Conservation (phyloP, 2,888 invertebrate species). For the Pristionchus arcanus region DNA sequence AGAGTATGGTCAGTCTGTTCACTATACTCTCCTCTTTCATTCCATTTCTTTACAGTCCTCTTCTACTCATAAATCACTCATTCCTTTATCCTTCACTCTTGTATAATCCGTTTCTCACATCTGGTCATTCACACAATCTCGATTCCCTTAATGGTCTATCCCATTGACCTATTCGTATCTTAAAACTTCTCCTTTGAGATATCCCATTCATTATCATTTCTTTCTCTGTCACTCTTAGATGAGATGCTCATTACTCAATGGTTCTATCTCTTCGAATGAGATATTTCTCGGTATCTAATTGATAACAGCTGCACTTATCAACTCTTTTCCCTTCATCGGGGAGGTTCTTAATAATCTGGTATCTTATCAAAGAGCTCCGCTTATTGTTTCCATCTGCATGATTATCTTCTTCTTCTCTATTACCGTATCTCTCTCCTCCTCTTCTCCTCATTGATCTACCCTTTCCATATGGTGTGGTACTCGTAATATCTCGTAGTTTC, state of each 20-base stretch:
- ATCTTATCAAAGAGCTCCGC: not conserved
- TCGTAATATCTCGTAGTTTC: conserved; percentile 41
- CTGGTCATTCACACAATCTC: conserved; percentile 52
- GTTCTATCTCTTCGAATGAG: conserved; percentile 3
- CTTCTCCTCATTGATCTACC: not conserved
- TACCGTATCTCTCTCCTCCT: not conserved
- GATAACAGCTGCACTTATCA: conserved; percentile 45
- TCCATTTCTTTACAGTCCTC: conserved; percentile 34
- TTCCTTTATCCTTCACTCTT: conserved; percentile 31
- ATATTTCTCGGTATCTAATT: not conserved
- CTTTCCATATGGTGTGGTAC: conserved; percentile 13
- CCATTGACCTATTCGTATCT: conserved; percentile 52
- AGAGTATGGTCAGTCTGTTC: conserved; percentile 25
- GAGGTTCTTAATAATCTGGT: not conserved
- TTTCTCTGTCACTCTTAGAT: conserved; percentile 25
- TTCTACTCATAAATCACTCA: conserved; percentile 45
- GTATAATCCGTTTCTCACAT: conserved; percentile 57
- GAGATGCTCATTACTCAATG: not conserved
- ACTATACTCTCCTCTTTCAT: conserved; percentile 25
- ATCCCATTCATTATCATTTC: conserved; percentile 31
- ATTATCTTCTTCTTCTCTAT: not conserved
- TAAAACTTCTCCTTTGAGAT: conserved; percentile 18
- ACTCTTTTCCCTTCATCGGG: not conserved
- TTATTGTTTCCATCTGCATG: not conserved
- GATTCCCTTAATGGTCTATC: not conserved